Base-by-base conservation (phyloP, 2,888 invertebrate genomes). In the Dicranocentrus wangi region DNA sequence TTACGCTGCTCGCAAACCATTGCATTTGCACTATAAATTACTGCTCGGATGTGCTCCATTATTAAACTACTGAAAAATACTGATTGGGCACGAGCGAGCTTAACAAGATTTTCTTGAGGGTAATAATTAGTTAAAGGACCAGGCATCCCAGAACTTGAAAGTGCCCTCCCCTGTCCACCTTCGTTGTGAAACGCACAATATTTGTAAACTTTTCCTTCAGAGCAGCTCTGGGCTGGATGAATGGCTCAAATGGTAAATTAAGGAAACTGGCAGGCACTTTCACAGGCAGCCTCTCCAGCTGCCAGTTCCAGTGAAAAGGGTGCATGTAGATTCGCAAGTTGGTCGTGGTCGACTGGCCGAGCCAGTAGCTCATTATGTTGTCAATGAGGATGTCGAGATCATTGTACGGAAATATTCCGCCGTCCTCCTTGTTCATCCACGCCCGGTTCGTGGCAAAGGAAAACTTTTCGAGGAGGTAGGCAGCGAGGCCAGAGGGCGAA, bases 261-360 rank as follows among this genome's bases (percentile, higher is more conserved):
- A 94, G 93, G 87, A 94, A 93, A 68, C 92, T 95, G 0, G 92
- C 91, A 3, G 95, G 95, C 0, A 94, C 93, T 0, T 88, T 87
- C 0, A 93, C 90, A 13, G 93, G 92, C 1, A 86, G 63, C 8
- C 15, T 8, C n/a, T 43, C 43, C 72, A 88, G 88, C n/a, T n/a
- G n/a, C n/a, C n/a, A n/a, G n/a, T n/a, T n/a, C n/a, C n/a, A n/a
- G n/a, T n/a, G n/a, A n/a, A n/a, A n/a, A n/a, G n/a, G n/a, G n/a
- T n/a, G n/a, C n/a, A n/a, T n/a, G 87, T 91, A 91, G 78, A 89
- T 88, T 47, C 91, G 86, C 85, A 89, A 88, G 1, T 90, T 90
- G 15, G 90, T 87, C 63, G 91, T 58, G 10, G 75, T 90, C 77
- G 89, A 88, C 39, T 88, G 88, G 43, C 88, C 88, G 1, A 88